Evolutionary conservation across 2,888 invertebrate species (phyloP).

Genomic region (Dryococelus australis): DNA sequence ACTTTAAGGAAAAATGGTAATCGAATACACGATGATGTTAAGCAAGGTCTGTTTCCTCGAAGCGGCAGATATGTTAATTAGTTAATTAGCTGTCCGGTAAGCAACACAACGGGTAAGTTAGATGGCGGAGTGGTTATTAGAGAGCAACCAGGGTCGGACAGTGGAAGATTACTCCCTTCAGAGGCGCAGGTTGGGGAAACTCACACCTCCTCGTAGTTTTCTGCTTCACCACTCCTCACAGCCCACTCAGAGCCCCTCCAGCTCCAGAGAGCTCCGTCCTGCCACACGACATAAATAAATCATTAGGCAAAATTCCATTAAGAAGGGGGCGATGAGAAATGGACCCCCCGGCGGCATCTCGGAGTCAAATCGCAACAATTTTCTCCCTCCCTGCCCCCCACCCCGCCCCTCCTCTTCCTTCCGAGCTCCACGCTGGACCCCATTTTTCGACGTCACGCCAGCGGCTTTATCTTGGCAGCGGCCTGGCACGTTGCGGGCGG

Average conservation of each 20-base stretch:
- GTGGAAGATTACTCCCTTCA: not conserved
- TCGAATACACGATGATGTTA: no score
- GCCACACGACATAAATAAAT: slow-evolving; percentile 16
- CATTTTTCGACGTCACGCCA: not conserved
- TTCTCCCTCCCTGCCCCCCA: no score
- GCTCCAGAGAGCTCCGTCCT: slow-evolving; percentile 9
- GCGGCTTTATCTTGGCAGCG: not conserved
- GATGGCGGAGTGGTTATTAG: no score
- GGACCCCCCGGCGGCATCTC: slow-evolving; percentile 1
- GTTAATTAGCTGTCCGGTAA: no score
- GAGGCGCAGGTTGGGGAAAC: not conserved
- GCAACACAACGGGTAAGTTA: no score
- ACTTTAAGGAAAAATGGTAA: no score
- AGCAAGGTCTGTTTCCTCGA: no score
- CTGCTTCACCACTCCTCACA: not conserved
- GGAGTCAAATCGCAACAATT: slow-evolving; percentile 16
- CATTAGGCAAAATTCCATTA: slow-evolving; percentile 16
- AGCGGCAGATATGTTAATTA: no score
- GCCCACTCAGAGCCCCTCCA: not conserved
- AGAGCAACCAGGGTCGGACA: not conserved
- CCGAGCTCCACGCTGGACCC: not conserved
- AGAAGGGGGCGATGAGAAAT: slow-evolving; percentile 1
- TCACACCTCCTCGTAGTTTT: not conserved
- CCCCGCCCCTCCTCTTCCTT: not conserved
- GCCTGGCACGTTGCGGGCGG: not conserved